A percentile compares a stretch with the other conserved stretches of the same genome.
Conservation (phyloP, 2,888 invertebrate genomes). For the Sinohyriopsis cumingii region DNA sequence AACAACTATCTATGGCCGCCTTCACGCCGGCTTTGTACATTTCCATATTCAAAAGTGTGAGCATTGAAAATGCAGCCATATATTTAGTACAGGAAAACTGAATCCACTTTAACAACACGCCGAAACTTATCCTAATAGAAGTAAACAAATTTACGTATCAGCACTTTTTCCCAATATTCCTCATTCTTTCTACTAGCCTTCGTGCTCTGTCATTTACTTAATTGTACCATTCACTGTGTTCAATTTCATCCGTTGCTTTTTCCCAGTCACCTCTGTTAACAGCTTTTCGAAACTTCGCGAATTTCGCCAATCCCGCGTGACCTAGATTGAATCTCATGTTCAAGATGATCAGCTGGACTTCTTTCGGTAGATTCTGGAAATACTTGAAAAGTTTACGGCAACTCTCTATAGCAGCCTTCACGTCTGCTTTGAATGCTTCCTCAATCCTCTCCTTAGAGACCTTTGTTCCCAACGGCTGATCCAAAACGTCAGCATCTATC, state of each 20-base stretch:
- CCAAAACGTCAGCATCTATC: no score
- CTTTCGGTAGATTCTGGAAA: slow-evolving; percentile 1
- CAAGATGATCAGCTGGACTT: slow-evolving; percentile 12
- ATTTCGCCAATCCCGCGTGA: not conserved
- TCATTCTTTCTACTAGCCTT: slow-evolving; percentile 14
- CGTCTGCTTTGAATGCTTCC: slow-evolving; percentile 8
- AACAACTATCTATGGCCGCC: no score
- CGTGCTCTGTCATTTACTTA: slow-evolving; percentile 9
- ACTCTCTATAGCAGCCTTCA: not conserved
- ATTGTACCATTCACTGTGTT: slow-evolving; percentile 11
- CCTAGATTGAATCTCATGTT: slow-evolving; percentile 17
- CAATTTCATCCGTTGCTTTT: slow-evolving; percentile 12
- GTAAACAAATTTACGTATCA: not conserved
- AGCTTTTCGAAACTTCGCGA: slow-evolving; percentile 8
- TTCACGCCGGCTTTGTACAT: no score
- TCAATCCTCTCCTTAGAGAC: slow-evolving; percentile 4
- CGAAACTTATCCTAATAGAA: no score
- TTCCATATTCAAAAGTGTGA: no score
- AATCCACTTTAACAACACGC: no score
- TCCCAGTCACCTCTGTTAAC: slow-evolving; percentile 10
- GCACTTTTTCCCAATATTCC: slow-evolving; percentile 4
- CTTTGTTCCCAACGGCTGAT: slow-evolving; percentile 5
- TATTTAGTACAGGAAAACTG: no score
- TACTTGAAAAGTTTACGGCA: not conserved
- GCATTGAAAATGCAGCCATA: no score